Evolutionary conservation across 2,113 vertebrate species (phyloP), one percentile per base, ranked within the genome.

Genomic region (Nicator chloris): DNA sequence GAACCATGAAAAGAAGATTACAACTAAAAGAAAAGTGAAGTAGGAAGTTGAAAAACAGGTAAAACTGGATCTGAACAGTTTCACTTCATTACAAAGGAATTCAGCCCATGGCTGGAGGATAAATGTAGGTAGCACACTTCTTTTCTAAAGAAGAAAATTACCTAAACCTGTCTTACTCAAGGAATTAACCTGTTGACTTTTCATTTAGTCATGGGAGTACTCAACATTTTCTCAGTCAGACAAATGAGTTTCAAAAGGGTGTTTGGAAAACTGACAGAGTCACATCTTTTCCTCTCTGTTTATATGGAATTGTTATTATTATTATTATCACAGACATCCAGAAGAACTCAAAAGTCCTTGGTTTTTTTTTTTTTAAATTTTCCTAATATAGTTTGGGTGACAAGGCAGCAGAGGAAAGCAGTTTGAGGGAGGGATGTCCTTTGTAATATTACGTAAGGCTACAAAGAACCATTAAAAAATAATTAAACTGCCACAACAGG

Each of bases 1-100:
- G 72, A 86, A 79, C 60, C 56, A 68, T 30, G 9, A 42, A 79
- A 86, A 68, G 42, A 86, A 68, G 42, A 42, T 76, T 85, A 86
- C 1, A 16, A 80, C 65, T 63, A 89, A 89, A 87, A 51, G 11
- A 72, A 92, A 92, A 82, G 60, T 65, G 66, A 93, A 95, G 57
- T 82, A 86, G 81, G 83, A 97, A 94, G 92, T 35, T 57, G 89
- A 72, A 89, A 84, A 95, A 96, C 95, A 78, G 78, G 92, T 91
- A 95, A 93, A 93, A 95, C 95, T 27, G 50, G 88, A 83, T 88
- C 82, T 37, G 56, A 88, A 75, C 49, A 94, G 90, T 93, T 96
- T 94, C 93, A 78, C 76, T 95, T 96, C 92, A 94, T 93, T 90
- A 96, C 81, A 93, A 92, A 88, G 76, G 92, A 97, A 96, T 95